Conservation (phyloP, 2,113 vertebrate species). For the Kryptolebias marmoratus region DNA sequence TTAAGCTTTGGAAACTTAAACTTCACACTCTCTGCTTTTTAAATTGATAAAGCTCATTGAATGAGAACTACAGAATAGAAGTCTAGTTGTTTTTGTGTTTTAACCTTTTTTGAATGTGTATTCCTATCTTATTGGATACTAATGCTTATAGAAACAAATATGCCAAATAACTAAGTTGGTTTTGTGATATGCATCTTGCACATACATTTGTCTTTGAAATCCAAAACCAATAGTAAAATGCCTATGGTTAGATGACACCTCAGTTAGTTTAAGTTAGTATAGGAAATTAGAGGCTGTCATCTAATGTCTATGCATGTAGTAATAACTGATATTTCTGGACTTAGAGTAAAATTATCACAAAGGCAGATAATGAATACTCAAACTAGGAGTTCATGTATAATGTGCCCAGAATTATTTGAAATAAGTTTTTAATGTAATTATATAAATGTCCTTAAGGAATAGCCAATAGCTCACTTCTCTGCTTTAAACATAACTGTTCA, state of each 20-base stretch:
- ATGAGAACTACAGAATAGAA: too few species aligned
- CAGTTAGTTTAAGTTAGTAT: background rate
- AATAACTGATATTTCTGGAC: background rate
- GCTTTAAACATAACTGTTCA: too few species aligned
- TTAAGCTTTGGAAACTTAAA: too few species aligned
- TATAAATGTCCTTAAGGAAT: too few species aligned
- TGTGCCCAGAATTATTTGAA: background rate
- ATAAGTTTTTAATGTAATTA: background rate
- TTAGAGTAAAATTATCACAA: background rate
- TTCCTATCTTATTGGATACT: background rate
- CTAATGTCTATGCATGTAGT: background rate
- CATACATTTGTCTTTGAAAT: background rate
- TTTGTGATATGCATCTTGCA: background rate
- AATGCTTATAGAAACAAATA: background rate
- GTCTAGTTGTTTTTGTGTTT: too few species aligned
- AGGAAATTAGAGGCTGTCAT: background rate
- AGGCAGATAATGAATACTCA: background rate
- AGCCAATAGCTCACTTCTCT: too few species aligned
- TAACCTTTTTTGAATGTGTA: too few species aligned
- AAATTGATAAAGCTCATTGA: too few species aligned
- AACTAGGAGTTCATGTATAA: background rate
- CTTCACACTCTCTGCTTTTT: too few species aligned
- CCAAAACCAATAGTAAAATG: background rate
- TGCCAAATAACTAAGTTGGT: background rate
- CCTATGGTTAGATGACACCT: background rate